Evolutionary conservation across 2,113 vertebrate species (phyloP).

Genomic region (Rhinopomastus cyanomelas): DNA sequence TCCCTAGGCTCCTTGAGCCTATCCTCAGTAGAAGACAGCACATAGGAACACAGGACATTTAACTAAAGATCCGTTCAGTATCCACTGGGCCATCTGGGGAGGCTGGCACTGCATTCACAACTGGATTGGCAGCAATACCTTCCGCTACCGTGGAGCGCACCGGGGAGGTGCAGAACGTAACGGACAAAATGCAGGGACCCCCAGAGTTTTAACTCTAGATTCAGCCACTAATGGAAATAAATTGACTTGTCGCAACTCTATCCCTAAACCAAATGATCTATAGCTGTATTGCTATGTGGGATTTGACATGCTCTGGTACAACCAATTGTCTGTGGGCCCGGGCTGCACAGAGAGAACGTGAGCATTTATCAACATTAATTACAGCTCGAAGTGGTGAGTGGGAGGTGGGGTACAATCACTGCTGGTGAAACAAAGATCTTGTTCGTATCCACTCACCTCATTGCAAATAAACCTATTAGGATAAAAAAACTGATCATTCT

Average conservation of each 20-base stretch:
- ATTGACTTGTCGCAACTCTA: slow-evolving; percentile 58
- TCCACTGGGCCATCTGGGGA: neutral
- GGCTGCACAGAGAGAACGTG: slow-evolving; percentile 21
- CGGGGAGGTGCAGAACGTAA: neutral
- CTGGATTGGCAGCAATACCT: neutral
- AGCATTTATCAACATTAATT: slow-evolving; percentile 65
- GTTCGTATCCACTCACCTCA: slow-evolving; percentile 28
- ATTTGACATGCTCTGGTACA: slow-evolving; percentile 56
- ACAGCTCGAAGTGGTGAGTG: neutral
- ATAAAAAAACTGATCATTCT: neutral
- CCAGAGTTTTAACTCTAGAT: neutral
- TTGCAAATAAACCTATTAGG: neutral
- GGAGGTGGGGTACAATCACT: neutral
- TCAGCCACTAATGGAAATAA: slow-evolving; percentile 54
- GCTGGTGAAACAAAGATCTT: slow-evolving; percentile 48
- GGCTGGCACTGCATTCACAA: neutral
- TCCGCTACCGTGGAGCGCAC: neutral
- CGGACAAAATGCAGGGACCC: neutral
- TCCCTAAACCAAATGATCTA: slow-evolving; percentile 47
- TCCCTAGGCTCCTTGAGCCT: too few species aligned
- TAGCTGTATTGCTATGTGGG: slow-evolving; percentile 45
- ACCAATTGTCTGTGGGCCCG: slow-evolving; percentile 51
- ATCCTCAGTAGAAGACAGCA: neutral
- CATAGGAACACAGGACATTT: slow-evolving; percentile 7
- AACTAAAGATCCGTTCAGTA: slow-evolving; percentile 23